phyloP scores from a whole-genome alignment of 2,797 vertebrate genomes.

The Gastrophryne carolinensis region DNA sequence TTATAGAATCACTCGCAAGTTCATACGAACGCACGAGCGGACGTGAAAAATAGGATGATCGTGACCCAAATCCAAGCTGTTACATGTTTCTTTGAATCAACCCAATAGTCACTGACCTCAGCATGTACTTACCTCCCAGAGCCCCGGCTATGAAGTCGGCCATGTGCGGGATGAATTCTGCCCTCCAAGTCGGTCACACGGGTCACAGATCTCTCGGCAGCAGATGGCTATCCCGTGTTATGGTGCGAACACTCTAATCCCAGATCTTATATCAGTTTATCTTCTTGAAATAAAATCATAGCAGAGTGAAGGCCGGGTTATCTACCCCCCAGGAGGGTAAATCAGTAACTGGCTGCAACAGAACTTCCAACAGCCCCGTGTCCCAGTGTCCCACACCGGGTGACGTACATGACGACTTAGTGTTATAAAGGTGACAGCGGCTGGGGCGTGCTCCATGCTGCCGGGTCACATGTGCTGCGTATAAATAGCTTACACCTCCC shows the following conservation, averaged over 20 bases:
- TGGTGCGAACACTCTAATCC: neutral
- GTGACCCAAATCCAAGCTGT: too few relatives aligned
- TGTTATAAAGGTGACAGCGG: slow-evolving; percentile 38
- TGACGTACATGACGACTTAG: too few relatives aligned
- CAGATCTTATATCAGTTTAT: neutral
- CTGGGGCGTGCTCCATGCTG: too few relatives aligned
- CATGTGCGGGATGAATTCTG: slow-evolving; percentile 54
- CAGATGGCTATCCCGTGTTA: neutral
- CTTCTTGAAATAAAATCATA: neutral
- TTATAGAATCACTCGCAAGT: too few relatives aligned
- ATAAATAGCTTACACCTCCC: too few relatives aligned
- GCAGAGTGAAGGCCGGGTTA: neutral
- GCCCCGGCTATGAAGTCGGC: slow-evolving; percentile 68
- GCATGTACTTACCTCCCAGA: slow-evolving; percentile 63
- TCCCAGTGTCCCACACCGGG: slow-evolving; percentile 12
- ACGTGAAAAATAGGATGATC: too few relatives aligned
- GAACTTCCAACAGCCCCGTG: neutral
- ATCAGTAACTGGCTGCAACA: neutral
- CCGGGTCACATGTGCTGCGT: too few relatives aligned
- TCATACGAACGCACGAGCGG: too few relatives aligned
- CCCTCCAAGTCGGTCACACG: neutral
- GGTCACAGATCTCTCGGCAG: neutral
- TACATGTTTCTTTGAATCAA: too few relatives aligned
- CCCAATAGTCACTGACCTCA: too few relatives aligned
- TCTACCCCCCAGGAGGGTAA: neutral